A percentile compares a stretch with the other conserved stretches of the same genome.
phyloP scores from a whole-genome alignment of 1,140 invertebrate genomes.

The Ptiloglossa arizonensis region DNA sequence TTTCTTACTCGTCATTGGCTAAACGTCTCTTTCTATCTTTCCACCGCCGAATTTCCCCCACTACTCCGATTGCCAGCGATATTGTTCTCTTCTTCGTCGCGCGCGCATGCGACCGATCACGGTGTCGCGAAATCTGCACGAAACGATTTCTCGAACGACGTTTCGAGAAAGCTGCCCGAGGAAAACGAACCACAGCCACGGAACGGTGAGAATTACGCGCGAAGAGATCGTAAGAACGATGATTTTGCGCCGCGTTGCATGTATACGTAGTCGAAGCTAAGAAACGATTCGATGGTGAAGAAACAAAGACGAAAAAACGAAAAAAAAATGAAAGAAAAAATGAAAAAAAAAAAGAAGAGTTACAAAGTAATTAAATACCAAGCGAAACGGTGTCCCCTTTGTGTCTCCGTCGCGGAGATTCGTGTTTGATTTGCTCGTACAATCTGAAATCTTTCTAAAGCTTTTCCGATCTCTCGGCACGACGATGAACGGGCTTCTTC shows the following conservation, averaged over 20 bases:
- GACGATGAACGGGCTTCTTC: conserved; percentile 41
- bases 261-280: conserved; percentile 5
- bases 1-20: conserved; percentile 68
- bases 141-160: conserved; percentile 27
- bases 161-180: neutral
- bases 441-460: conserved; percentile 46
- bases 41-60: conserved; percentile 30
- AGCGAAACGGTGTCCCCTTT: conserved; percentile 26
- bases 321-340: neutral
- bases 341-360: neutral
- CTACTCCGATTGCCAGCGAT: conserved; percentile 20
- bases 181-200: too few relatives aligned
- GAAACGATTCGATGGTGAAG: neutral
- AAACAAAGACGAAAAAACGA: neutral
- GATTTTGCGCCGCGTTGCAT: conserved; percentile 2
- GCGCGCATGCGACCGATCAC: neutral
- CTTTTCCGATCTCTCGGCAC: conserved; percentile 31
- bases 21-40: conserved; percentile 63
- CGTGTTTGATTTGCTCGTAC: conserved; percentile 54
- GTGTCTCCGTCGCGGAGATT: conserved; percentile 6
- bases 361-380: conserved; percentile 4
- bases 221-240: neutral
- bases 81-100: neutral
- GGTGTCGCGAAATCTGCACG: neutral
- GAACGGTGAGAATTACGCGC: neutral